A percentile compares a stretch with the other conserved stretches of the same genome.
These are phyloP conservation scores for Ylistrum balloti DNA, from an alignment of 1,140 invertebrate genomes.

Conservation along the genomic window DNA sequence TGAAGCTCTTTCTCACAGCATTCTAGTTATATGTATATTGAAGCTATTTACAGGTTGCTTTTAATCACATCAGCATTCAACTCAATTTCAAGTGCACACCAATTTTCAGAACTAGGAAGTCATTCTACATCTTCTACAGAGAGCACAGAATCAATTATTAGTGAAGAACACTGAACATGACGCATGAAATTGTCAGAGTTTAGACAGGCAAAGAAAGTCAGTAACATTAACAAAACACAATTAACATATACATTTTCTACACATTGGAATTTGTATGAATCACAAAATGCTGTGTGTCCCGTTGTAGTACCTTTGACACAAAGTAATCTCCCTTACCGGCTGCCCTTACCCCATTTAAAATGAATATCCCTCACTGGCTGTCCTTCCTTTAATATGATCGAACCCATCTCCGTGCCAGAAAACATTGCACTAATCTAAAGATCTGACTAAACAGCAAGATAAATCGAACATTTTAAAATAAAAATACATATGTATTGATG, in stretches of 20 bases:
- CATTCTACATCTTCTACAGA: slow-evolving; percentile 3
- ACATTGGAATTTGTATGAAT: background rate
- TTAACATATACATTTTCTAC: slow-evolving; percentile 26
- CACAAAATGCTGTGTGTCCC: background rate
- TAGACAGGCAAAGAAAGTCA: background rate
- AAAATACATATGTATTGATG: no score
- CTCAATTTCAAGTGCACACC: slow-evolving; percentile 26
- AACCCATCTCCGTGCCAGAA: no score
- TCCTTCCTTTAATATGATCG: background rate
- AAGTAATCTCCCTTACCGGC: background rate
- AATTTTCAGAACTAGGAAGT: background rate
- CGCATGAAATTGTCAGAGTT: background rate
- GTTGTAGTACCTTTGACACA: background rate
- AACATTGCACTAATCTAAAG: no score
- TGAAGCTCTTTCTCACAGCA: background rate
- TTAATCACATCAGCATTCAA: background rate
- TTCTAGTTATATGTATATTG: background rate
- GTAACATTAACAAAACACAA: background rate
- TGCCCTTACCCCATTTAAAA: background rate
- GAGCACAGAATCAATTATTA: background rate
- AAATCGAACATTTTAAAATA: no score
- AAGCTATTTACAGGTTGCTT: background rate
- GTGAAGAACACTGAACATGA: background rate
- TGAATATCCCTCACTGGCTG: background rate
- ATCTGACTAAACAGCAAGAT: no score